A percentile compares a stretch with the other conserved stretches of the same genome.
Conservation (phyloP, 2,888 invertebrate species). For the Caenorhabditis sinica region DNA sequence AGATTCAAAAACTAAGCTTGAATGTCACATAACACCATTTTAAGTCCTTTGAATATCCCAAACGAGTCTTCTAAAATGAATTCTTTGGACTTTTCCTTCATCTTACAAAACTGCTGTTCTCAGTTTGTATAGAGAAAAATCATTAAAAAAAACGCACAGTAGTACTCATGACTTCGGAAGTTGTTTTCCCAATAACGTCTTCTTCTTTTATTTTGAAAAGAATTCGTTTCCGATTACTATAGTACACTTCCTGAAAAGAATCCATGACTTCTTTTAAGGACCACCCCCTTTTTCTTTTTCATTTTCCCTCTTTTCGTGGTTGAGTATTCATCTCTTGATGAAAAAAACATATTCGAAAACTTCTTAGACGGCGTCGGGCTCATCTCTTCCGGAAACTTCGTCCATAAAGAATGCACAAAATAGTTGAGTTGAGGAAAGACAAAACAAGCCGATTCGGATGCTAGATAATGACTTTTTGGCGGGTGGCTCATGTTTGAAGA, state of each 20-base stretch:
- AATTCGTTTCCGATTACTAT: constrained; percentile 8
- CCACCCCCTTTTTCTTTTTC: neutral
- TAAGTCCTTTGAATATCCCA: too few species aligned
- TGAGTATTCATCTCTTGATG: constrained; percentile 1
- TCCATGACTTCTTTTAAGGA: neutral
- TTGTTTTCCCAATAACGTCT: neutral
- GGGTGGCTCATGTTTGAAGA: constrained; percentile 8
- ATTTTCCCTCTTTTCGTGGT: neutral
- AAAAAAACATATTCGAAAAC: neutral
- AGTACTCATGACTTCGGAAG: constrained; percentile 7
- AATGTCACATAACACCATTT: too few species aligned
- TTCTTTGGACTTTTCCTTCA: neutral
- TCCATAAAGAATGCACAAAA: constrained; percentile 23
- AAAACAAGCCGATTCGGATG: constrained; percentile 35
- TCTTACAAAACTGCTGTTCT: too few species aligned
- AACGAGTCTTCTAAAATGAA: too few species aligned
- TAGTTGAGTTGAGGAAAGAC: constrained; percentile 17
- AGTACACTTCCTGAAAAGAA: constrained; percentile 26
- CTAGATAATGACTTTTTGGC: constrained; percentile 40
- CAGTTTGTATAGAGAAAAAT: too few species aligned
- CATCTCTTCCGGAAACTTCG: constrained; percentile 6
- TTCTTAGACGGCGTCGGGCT: neutral
- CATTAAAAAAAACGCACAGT: too few species aligned
- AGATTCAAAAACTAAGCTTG: too few species aligned
- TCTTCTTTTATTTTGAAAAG: neutral